Conservation (phyloP, 2,797 vertebrate genomes). For the Ctenosaura bakeri region DNA sequence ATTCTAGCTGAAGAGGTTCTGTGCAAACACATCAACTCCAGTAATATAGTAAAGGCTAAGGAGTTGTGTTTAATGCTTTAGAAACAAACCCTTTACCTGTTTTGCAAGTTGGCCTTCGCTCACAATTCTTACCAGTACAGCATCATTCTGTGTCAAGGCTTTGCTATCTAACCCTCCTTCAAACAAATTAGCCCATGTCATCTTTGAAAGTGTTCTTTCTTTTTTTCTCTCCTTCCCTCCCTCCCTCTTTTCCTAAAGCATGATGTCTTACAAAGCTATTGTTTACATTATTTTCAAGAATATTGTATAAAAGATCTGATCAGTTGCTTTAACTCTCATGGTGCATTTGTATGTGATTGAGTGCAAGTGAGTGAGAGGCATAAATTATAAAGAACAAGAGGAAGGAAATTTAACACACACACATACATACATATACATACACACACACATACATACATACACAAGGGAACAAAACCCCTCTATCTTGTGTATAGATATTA, state of each 20-base stretch:
- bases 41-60: slow-evolving; percentile 54
- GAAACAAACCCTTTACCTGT: slow-evolving; percentile 56
- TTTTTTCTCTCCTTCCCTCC: slow-evolving; percentile 34
- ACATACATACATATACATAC: no score
- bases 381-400: slow-evolving; percentile 12
- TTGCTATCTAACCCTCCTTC: not conserved
- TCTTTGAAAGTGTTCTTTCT: slow-evolving; percentile 2
- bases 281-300: slow-evolving; percentile 64
- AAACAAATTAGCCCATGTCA: not conserved
- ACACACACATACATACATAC: not conserved
- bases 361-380: slow-evolving; percentile 27
- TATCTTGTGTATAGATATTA: not conserved
- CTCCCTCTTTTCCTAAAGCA: slow-evolving; percentile 37
- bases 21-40: slow-evolving; percentile 52
- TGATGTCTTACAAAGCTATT: slow-evolving; percentile 63
- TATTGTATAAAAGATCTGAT: slow-evolving; percentile 42
- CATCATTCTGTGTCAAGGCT: slow-evolving; percentile 25
- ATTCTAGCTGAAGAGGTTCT: slow-evolving; percentile 43
- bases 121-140: slow-evolving; percentile 17
- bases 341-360: slow-evolving; percentile 28
- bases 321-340: slow-evolving; percentile 21
- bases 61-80: slow-evolving; percentile 38
- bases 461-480: slow-evolving; percentile 9
- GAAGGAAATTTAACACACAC: not conserved
- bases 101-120: slow-evolving; percentile 39